Base-by-base conservation (phyloP, 1,140 invertebrate species). In the Monomorium pharaonis region DNA sequence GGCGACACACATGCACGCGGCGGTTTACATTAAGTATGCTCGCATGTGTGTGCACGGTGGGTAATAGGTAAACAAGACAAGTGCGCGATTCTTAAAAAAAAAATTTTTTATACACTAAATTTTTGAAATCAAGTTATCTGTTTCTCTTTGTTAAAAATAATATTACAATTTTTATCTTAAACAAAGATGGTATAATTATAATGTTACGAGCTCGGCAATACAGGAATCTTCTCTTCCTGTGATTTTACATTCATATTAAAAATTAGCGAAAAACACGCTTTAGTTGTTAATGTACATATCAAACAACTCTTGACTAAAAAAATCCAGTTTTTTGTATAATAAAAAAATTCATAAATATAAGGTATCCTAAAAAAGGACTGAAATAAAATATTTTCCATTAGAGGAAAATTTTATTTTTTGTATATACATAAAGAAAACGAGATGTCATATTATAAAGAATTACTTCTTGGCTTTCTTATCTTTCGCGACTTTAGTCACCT, bases 401-500 rank as follows among this genome's bases (percentile, higher is more conserved):
- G 6, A 85, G 69, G 3, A 78, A 62, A 49, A 60, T 89, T 88
- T 89, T 86, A 83, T 89, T 89, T n/a, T 62, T 89, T 80, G 60
- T 69, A 58, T 70, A 60, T 85, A 47, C 77, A 88, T 69, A 86
- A 88, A 33, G 63, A 67, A 27, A 86, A 63, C 30, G 2, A 76
- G 51, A 72, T 12, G 21, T 74, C 27, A 63, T 72, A 37, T 24
- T 42, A 65, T 42, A 65, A 42, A 37, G 37, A 6, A 60, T 92
- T 93, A 94, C 75, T 94, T 94, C 58, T 96, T 96, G 12, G 92
- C 18, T 42, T 96, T 94, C 93, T 95, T 91, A 93, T 95, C 92
- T 95, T 96, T 96, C 10, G 94, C 94, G 54, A 95, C 96, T 93
- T 98, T 98, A 78, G 97, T 97, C 69, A 97, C 96, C 94, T 98